Percentiles rank a stretch among this genome's conserved stretches.
These are phyloP conservation scores for Troglohyphantes excavatus DNA, from an alignment of 2,888 invertebrate species.

Conservation along the genomic window DNA sequence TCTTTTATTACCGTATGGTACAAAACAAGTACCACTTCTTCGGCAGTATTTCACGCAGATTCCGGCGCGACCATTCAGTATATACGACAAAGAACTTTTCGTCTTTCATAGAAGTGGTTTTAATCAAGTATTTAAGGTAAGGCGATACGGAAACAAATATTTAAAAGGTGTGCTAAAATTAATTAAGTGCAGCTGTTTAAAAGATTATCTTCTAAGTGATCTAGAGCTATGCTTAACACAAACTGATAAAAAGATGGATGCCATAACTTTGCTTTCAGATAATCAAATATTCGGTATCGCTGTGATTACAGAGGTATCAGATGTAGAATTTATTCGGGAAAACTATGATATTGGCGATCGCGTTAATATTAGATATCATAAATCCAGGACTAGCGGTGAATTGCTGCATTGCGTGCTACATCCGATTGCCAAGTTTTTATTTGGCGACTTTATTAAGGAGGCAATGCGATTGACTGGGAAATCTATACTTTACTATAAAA, in stretches of 20 bases:
- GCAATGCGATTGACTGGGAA: conserved; percentile 7
- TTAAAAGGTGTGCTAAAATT: conserved; percentile 12
- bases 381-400: conserved; percentile 13
- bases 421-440: conserved; percentile 42
- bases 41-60: conserved; percentile 45
- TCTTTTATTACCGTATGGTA: conserved; percentile 60
- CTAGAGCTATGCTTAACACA: not conserved
- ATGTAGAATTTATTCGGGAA: conserved; percentile 4
- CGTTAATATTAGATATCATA: conserved; percentile 23
- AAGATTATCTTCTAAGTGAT: conserved; percentile 50
- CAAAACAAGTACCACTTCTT: conserved; percentile 44
- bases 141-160: conserved; percentile 5
- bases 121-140: conserved; percentile 5
- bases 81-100: conserved; percentile 66
- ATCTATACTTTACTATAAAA: conserved; percentile 54
- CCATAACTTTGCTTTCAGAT: not conserved
- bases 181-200: conserved; percentile 59
- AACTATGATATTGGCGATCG: conserved; percentile 44
- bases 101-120: conserved; percentile 57
- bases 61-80: conserved; percentile 51
- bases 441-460: conserved; percentile 9
- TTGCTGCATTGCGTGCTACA: conserved; percentile 63
- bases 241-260: not conserved
- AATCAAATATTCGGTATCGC: not conserved
- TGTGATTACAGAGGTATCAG: conserved; percentile 17